Percentiles rank a stretch among this genome's conserved stretches.
Evolutionary conservation across 2,888 invertebrate genomes (phyloP).

Genomic region (Lottia scabra): DNA sequence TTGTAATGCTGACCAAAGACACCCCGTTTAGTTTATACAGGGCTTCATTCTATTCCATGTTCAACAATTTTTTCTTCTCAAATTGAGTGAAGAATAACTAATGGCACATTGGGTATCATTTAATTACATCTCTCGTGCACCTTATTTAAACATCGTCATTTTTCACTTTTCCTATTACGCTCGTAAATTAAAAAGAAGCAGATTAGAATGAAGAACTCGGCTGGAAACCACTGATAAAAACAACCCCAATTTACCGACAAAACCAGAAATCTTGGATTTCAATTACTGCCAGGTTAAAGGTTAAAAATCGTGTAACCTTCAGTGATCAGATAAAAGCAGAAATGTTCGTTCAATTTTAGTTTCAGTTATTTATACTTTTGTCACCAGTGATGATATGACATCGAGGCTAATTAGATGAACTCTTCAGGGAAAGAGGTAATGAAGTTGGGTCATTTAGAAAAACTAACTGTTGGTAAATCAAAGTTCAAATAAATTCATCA

Average conservation of each 20-base stretch:
- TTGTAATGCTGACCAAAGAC: too few relatives aligned
- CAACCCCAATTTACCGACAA: background rate
- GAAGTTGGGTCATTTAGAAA: background rate
- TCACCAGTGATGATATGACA: background rate
- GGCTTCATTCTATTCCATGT: too few relatives aligned
- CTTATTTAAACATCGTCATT: background rate
- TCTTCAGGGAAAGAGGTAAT: slow-evolving; percentile 2
- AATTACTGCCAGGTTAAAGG: background rate
- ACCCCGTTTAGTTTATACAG: too few relatives aligned
- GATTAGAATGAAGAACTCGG: background rate
- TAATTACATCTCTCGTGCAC: too few relatives aligned
- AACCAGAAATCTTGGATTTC: background rate
- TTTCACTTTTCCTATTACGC: background rate
- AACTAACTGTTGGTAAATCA: background rate
- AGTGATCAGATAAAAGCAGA: background rate
- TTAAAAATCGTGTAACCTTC: background rate
- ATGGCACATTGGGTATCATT: too few relatives aligned
- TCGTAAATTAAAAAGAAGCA: background rate
- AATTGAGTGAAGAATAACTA: too few relatives aligned
- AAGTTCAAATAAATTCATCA: background rate
- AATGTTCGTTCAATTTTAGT: background rate
- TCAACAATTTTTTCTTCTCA: too few relatives aligned
- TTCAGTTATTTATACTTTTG: slow-evolving; percentile 1
- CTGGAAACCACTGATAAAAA: background rate
- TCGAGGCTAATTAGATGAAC: slow-evolving; percentile 1